These are phyloP conservation scores for Tragulus kanchil DNA, from an alignment of 2,113 vertebrate species.

Conservation along the genomic window DNA sequence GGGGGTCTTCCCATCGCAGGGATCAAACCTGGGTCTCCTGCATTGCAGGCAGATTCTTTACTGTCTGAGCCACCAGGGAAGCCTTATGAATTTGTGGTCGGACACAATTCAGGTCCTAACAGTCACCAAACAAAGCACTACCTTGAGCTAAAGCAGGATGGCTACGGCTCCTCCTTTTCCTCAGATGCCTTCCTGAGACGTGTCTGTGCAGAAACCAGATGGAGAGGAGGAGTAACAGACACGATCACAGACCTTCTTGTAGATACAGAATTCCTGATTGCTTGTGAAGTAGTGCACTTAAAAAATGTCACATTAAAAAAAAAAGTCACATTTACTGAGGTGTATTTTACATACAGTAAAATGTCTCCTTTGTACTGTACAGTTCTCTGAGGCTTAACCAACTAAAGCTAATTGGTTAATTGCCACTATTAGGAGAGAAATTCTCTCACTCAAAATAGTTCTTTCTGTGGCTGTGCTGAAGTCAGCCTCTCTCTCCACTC, in stretches of 20 bases:
- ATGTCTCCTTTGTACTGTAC: not conserved
- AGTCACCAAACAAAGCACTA: not conserved
- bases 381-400: not conserved
- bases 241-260: not conserved
- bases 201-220: conserved; percentile 31
- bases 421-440: not conserved
- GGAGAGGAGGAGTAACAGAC: not conserved
- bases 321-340: not conserved
- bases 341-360: conserved; percentile 11
- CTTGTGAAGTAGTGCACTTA: not conserved
- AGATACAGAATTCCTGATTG: not conserved
- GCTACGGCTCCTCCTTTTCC: not conserved
- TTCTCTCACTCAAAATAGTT: conserved; percentile 25
- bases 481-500: not conserved
- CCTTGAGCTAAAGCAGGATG: not conserved
- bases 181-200: not conserved
- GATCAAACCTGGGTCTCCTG: not conserved
- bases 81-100: not conserved
- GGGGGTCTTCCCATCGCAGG: not conserved
- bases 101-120: not conserved
- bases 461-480: not conserved
- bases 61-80: not conserved
- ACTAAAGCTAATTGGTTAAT: not conserved
- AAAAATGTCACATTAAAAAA: not conserved
- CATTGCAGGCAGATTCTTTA: not conserved